Conservation (phyloP, 2,113 vertebrate genomes). For the Tursiops truncatus region DNA sequence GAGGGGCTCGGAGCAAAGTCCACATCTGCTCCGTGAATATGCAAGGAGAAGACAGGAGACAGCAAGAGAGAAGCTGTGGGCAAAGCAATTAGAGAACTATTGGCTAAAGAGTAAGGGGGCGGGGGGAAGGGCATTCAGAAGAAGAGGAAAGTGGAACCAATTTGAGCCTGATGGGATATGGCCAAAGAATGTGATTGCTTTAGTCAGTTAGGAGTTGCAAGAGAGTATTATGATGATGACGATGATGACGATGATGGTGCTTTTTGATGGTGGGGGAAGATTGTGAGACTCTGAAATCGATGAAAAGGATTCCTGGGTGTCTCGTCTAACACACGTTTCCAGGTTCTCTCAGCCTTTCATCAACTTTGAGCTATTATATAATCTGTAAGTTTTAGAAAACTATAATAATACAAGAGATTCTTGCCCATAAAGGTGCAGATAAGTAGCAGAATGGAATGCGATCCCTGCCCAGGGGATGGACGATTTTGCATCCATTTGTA, state of each 20-base stretch:
- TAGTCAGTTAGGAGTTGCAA: not conserved
- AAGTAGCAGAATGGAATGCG: rapidly evolving
- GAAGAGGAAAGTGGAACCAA: not conserved
- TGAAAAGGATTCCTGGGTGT: not conserved
- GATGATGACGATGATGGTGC: not conserved
- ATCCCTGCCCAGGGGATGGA: rapidly evolving
- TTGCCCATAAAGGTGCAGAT: not conserved
- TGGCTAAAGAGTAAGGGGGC: not conserved
- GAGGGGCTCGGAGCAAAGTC: not conserved
- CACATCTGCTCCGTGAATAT: too few relatives aligned
- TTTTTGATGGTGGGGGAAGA: not conserved
- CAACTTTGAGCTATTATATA: not conserved
- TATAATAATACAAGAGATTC: not conserved
- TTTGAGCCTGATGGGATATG: not conserved
- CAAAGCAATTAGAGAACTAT: not conserved
- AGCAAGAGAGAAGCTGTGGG: not conserved
- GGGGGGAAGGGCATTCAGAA: too few relatives aligned
- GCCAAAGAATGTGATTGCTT: not conserved
- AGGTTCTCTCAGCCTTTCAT: not conserved
- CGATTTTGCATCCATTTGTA: not conserved
- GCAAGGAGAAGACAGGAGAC: not conserved
- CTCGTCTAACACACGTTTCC: not conserved
- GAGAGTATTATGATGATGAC: not conserved
- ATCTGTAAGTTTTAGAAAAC: not conserved
- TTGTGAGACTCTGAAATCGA: not conserved